phyloP scores from a whole-genome alignment of 23 tunicate species.

The Diplosoma virens region DNA sequence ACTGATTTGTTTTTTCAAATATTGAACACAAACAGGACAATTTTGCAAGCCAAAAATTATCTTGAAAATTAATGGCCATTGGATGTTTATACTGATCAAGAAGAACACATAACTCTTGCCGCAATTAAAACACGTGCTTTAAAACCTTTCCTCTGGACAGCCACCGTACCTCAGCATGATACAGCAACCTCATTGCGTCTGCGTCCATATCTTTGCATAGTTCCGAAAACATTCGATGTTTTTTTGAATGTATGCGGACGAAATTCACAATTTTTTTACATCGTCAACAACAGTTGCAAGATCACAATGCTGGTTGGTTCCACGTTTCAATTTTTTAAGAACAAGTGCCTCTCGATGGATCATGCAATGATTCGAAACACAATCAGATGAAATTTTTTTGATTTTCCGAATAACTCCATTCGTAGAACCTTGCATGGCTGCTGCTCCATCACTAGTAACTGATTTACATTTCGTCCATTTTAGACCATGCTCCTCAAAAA shows the following conservation, averaged over 20 bases:
- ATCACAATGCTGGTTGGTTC: conserved; percentile 19
- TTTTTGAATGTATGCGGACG: conserved; percentile 33
- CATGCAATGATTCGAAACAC: conserved; percentile 40
- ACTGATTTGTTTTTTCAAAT: conserved; percentile 41
- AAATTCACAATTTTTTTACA: conserved; percentile 21
- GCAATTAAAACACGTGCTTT: no score
- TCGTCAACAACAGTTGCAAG: background rate
- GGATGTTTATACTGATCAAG: conserved; percentile 34
- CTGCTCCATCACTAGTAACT: conserved; percentile 15
- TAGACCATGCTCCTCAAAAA: no score
- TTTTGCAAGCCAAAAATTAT: conserved; percentile 40
- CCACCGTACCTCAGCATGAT: conserved; percentile 37
- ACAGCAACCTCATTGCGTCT: conserved; percentile 36
- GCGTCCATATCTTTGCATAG: conserved; percentile 37
- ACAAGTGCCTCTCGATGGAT: conserved; percentile 11
- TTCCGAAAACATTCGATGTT: conserved; percentile 38
- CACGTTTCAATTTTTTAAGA: conserved; percentile 7
- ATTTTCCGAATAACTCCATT: conserved; percentile 7
- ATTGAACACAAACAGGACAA: conserved; percentile 30
- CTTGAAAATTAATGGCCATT: conserved; percentile 45
- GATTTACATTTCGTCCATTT: conserved; percentile 9
- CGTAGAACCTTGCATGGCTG: conserved; percentile 11
- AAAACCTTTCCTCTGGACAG: no score
- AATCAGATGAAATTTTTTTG: conserved; percentile 13
- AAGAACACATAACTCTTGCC: no score